phyloP scores from a whole-genome alignment of 2,113 vertebrate species.

The Halichoeres trimaculatus region DNA sequence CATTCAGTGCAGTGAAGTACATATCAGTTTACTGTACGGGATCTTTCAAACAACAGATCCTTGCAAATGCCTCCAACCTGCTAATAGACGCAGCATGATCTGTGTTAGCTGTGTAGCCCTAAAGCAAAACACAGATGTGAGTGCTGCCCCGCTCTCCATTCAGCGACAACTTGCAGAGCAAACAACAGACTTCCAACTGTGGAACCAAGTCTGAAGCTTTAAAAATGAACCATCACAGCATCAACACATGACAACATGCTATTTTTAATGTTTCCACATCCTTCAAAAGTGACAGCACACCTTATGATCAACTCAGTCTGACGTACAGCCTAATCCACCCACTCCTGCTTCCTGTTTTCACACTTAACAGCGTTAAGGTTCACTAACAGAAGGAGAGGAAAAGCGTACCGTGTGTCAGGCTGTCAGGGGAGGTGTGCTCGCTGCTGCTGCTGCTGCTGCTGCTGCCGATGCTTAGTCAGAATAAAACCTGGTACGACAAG shows the following conservation, averaged over 20 bases:
- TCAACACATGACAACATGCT: not conserved
- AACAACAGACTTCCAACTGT: no score
- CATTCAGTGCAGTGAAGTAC: not conserved
- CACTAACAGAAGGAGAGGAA: slow-evolving; percentile 43
- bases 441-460: slow-evolving; percentile 5
- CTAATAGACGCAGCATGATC: slow-evolving; percentile 26
- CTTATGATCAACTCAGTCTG: not conserved
- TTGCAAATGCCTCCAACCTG: not conserved
- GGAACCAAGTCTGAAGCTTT: not conserved
- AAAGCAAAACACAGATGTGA: slow-evolving; percentile 17
- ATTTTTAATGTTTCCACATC: not conserved
- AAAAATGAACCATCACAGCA: not conserved
- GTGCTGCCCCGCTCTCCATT: slow-evolving; percentile 19
- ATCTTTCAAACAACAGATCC: slow-evolving; percentile 3
- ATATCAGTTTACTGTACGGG: not conserved
- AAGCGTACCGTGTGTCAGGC: slow-evolving; percentile 46
- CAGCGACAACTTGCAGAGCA: slow-evolving; percentile 32
- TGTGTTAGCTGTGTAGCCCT: slow-evolving; percentile 11
- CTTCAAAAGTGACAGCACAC: not conserved
- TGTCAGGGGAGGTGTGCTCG: slow-evolving; percentile 34
- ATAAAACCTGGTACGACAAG: slow-evolving; percentile 48
- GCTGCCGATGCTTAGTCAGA: slow-evolving; percentile 25
- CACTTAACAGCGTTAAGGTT: slow-evolving; percentile 5
- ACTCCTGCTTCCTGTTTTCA: slow-evolving; percentile 1
- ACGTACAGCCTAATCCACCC: not conserved